These are phyloP conservation scores for Callyntrura guangdongensis DNA, from an alignment of 2,888 invertebrate species.

Conservation along the genomic window DNA sequence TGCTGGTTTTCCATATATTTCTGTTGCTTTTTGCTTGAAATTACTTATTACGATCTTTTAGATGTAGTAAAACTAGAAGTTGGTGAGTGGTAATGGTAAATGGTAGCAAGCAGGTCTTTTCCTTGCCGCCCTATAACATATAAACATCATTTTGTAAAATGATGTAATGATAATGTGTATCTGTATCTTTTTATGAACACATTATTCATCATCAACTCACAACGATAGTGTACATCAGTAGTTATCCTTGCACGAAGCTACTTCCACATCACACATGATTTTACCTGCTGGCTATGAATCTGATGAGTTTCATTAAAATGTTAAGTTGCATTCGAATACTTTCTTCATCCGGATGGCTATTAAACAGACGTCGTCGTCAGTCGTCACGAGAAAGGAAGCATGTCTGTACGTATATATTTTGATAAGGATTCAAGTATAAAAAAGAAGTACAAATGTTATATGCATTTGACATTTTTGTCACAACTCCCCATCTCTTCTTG, in stretches of 20 bases:
- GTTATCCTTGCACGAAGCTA: no score
- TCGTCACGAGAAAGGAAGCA: no score
- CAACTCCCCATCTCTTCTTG: no score
- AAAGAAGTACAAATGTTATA: background rate
- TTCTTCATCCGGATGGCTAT: conserved; percentile 16
- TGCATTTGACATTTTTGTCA: background rate
- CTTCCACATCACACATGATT: background rate
- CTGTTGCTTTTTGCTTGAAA: background rate
- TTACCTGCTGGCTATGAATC: background rate
- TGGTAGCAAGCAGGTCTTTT: no score
- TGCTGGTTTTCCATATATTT: conserved; percentile 9
- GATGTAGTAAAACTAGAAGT: no score
- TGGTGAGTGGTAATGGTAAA: no score
- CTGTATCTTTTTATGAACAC: conserved; percentile 23
- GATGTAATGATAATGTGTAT: conserved; percentile 14
- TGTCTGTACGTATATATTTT: background rate
- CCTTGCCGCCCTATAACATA: background rate
- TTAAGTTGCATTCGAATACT: conserved; percentile 46
- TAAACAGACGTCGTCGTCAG: background rate
- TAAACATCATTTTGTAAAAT: background rate
- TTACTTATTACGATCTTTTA: no score
- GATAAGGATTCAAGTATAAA: background rate
- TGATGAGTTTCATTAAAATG: conserved; percentile 53
- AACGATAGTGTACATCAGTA: background rate
- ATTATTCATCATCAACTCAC: conserved; percentile 24